Conservation (phyloP, 2,113 vertebrate genomes). For the Neotragus moschatus region DNA sequence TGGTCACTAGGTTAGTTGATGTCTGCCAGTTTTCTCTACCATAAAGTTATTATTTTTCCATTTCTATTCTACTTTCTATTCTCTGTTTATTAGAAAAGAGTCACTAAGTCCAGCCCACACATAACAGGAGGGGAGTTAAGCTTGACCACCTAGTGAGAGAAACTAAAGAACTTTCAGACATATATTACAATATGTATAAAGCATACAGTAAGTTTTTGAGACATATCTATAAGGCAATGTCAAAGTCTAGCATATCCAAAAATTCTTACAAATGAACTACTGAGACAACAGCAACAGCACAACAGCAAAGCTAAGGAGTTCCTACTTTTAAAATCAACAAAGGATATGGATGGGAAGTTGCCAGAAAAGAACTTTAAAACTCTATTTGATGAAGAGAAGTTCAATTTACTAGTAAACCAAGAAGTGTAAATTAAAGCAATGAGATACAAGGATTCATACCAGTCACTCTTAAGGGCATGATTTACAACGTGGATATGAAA, state of each 20-base stretch:
- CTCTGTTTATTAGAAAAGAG: neutral
- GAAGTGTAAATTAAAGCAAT: neutral
- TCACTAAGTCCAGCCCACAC: neutral
- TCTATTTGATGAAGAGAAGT: neutral
- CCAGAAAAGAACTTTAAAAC: neutral
- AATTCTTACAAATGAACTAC: neutral
- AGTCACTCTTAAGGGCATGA: neutral
- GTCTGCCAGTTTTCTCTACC: neutral
- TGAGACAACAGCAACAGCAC: neutral
- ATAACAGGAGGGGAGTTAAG: neutral
- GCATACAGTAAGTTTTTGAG: neutral
- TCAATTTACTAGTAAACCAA: neutral
- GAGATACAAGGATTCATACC: neutral
- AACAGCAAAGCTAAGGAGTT: neutral
- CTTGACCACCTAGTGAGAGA: neutral
- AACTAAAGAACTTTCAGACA: neutral
- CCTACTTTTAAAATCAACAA: neutral
- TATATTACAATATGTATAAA: neutral
- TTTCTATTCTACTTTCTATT: neutral
- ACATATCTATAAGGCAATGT: neutral
- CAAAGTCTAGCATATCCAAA: neutral
- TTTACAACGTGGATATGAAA: neutral
- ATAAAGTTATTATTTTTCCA: neutral
- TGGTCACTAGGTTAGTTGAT: neutral
- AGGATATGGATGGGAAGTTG: neutral